phyloP scores from a whole-genome alignment of 2,888 invertebrate species.

The Xiphydria camelus region DNA sequence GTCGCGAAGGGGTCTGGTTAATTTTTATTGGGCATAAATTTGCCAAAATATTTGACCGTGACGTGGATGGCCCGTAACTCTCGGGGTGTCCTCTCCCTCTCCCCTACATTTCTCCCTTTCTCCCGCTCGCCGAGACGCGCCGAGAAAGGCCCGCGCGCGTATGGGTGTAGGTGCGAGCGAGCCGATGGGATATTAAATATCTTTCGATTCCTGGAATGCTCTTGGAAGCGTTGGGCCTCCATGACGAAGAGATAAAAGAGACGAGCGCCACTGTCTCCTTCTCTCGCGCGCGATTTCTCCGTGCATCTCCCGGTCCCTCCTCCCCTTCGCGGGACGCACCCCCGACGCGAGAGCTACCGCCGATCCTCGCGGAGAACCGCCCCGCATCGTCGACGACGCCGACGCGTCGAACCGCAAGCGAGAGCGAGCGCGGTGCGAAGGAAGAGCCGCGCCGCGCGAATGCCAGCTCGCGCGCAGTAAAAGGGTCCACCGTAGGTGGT shows the following conservation, averaged over 20 bases:
- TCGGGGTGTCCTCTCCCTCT: conserved; percentile 32
- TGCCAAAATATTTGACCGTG: conserved; percentile 57
- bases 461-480: conserved; percentile 3
- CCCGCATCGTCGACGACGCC: too few relatives aligned
- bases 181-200: conserved; percentile 39
- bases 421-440: too few relatives aligned
- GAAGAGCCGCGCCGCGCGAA: neutral
- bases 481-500: conserved; percentile 38
- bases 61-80: conserved; percentile 55
- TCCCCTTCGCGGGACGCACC: too few relatives aligned
- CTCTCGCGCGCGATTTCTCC: too few relatives aligned
- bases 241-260: too few relatives aligned
- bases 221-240: conserved; percentile 18
- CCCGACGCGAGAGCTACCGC: too few relatives aligned
- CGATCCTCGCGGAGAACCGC: too few relatives aligned
- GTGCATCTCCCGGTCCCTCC: too few relatives aligned
- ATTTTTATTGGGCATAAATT: conserved; percentile 59
- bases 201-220: conserved; percentile 37
- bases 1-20: conserved; percentile 50
- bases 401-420: too few relatives aligned
- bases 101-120: conserved; percentile 9
- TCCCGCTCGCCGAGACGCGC: conserved; percentile 6
- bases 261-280: too few relatives aligned
- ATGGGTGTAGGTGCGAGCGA: neutral
- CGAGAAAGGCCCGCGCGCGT: conserved; percentile 3